Conservation (phyloP, 2,888 invertebrate genomes). For the Drosophila affinis region DNA sequence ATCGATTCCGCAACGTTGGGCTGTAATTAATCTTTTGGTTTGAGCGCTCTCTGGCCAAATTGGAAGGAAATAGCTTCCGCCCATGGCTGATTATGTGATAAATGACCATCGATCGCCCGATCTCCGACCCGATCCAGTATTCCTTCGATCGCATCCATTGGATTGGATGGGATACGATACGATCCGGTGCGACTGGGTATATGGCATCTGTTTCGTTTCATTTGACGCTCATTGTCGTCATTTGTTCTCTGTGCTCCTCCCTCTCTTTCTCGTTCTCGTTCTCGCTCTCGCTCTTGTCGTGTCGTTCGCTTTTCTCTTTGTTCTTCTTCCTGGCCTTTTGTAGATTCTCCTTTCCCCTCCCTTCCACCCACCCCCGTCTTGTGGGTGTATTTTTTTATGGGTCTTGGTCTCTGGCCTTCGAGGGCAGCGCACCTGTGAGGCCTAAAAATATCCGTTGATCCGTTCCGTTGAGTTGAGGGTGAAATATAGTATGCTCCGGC, state of each 20-base stretch:
- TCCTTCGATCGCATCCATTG: slow-evolving; percentile 6
- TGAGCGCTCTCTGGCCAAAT: slow-evolving; percentile 30
- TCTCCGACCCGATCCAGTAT: slow-evolving; percentile 6
- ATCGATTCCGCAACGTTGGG: slow-evolving; percentile 50
- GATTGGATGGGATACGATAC: slow-evolving; percentile 27
- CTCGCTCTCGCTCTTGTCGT: slow-evolving; percentile 17
- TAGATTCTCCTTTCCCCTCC: slow-evolving; percentile 15
- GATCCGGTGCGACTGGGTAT: slow-evolving; percentile 3
- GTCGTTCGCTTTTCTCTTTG: slow-evolving; percentile 34
- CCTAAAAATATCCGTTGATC: slow-evolving; percentile 27
- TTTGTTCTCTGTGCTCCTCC: slow-evolving; percentile 28
- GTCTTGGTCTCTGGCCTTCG: slow-evolving; percentile 53
- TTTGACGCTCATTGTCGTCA: slow-evolving; percentile 78
- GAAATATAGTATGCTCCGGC: slow-evolving; percentile 13
- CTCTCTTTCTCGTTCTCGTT: background rate
- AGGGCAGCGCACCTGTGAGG: slow-evolving; percentile 44
- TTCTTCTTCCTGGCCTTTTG: slow-evolving; percentile 48
- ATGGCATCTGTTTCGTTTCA: slow-evolving; percentile 80
- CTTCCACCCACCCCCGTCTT: background rate
- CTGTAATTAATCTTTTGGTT: slow-evolving; percentile 65
- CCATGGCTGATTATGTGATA: slow-evolving; percentile 55
- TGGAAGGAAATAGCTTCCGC: background rate
- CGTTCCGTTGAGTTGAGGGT: slow-evolving; percentile 4
- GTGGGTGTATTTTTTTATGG: slow-evolving; percentile 22
- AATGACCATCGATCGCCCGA: slow-evolving; percentile 38